A percentile compares a stretch with the other conserved stretches of the same genome.
These are phyloP conservation scores for Brachypterus glaber DNA, from an alignment of 2,888 invertebrate species.

Conservation along the genomic window DNA sequence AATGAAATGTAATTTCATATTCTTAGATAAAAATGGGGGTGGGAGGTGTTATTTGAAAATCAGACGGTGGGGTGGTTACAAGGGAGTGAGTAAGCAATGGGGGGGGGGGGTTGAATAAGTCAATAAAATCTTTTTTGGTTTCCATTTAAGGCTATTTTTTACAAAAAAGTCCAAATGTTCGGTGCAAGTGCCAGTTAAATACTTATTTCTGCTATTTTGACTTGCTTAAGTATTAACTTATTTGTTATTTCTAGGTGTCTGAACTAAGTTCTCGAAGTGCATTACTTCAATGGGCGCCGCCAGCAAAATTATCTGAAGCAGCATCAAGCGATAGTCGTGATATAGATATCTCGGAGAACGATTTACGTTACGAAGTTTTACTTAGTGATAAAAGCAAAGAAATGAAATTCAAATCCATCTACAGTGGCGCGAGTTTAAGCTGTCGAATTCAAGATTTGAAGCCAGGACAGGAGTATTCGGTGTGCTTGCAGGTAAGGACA, in stretches of 20 bases:
- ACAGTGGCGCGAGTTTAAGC: slow-evolving; percentile 65
- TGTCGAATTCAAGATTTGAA: slow-evolving; percentile 76
- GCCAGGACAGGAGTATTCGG: slow-evolving; percentile 81
- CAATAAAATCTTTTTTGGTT: too few species aligned
- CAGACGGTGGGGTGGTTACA: too few species aligned
- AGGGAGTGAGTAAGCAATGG: too few species aligned
- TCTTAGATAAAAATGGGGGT: too few species aligned
- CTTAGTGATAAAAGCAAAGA: slow-evolving; percentile 69
- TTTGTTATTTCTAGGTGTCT: slow-evolving; percentile 55
- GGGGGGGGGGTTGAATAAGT: too few species aligned
- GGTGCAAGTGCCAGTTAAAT: too few species aligned
- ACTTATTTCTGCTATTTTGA: too few species aligned
- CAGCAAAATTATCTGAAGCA: slow-evolving; percentile 43
- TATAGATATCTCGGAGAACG: slow-evolving; percentile 49
- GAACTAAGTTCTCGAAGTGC: slow-evolving; percentile 78
- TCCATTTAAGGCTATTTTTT: too few species aligned
- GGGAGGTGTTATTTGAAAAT: too few species aligned
- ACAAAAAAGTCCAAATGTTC: too few species aligned
- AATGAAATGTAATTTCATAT: too few species aligned
- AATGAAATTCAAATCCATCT: slow-evolving; percentile 76
- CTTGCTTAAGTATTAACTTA: too few species aligned
- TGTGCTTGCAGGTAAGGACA: slow-evolving; percentile 57
- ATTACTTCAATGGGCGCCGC: slow-evolving; percentile 73
- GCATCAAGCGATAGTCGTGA: slow-evolving; percentile 44
- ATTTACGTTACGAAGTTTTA: slow-evolving; percentile 71